Base-by-base conservation (phyloP, 2,888 invertebrate genomes). In the Leptopterna dolabrata region DNA sequence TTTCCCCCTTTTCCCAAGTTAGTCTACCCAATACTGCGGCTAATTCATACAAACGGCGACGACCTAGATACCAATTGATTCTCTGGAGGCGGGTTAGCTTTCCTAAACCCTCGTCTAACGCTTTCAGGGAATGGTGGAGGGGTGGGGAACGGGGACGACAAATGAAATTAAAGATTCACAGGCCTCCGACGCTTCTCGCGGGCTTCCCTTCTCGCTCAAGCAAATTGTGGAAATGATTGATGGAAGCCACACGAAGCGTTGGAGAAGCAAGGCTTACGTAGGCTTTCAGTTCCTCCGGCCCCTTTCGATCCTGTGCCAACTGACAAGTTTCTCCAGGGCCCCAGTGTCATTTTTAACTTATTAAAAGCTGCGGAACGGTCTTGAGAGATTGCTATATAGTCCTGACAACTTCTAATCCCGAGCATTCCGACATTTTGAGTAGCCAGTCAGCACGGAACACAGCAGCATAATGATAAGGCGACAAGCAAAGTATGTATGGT, bases 161-260 rank as follows among this genome's bases (percentile, higher is more conserved):
- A 73, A 73, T 73, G 73, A 73, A 73, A 73, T 73, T 73, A 73
- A 73, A 73, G 73, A 73, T 73, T 73, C 73, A 73, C 73, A 16
- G 41, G n/a, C 19, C 73, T 73, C 73, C 73, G 19, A 36, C 30
- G 73, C 30, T 73, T 41, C 19, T 36, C 30, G 36, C 30, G 36
- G 16, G 73, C 73, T 36, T 30, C 36, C 36, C 73, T 0, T 27
- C 24, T 0, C 71, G 14, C 73, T 73, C 36, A 73, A 73, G 73
- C 73, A 73, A 73, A 73, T 73, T 73, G 73, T 73, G n/a, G 73
- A 19, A 73, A 73, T 73, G 73, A 73, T 73, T 73, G 73, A 73
- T 73, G 73, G 73, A 73, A 73, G 73, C 73, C 73, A 36, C 73
- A 73, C 73, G 73, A 41, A 63, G 73, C n/a, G 73, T 73, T 41